Evolutionary conservation across 2,888 invertebrate species (phyloP).

Genomic region (Xestia c-nigrum): DNA sequence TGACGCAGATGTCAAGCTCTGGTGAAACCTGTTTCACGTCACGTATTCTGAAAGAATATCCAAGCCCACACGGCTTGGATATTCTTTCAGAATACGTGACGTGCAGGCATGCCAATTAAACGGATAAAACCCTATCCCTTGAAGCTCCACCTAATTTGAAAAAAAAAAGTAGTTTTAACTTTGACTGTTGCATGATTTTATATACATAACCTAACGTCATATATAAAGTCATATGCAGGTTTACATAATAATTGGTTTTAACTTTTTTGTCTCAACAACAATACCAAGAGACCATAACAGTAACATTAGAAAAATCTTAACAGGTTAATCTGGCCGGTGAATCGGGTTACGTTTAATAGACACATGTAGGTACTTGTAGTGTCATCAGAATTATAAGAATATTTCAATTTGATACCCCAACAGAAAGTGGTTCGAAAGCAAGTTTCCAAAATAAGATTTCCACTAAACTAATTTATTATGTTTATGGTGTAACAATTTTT

Average conservation of each 20-base stretch:
- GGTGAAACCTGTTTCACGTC: constrained; percentile 10
- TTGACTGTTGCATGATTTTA: not conserved
- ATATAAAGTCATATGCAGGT: not conserved
- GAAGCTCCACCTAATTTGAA: too few relatives aligned
- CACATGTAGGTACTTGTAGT: not conserved
- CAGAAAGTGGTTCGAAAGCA: not conserved
- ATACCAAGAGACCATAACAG: too few relatives aligned
- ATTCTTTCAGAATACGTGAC: too few relatives aligned
- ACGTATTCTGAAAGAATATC: constrained; percentile 30
- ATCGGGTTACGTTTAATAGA: not conserved
- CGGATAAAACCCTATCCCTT: constrained; percentile 4
- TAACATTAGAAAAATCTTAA: not conserved
- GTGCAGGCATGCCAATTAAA: constrained; percentile 31
- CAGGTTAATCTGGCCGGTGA: not conserved
- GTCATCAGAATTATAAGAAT: constrained; percentile 4
- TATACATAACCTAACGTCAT: not conserved
- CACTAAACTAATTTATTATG: not conserved
- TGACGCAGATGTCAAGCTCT: not conserved
- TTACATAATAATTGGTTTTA: too few relatives aligned
- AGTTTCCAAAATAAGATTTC: not conserved
- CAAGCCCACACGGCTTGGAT: too few relatives aligned
- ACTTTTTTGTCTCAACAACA: not conserved
- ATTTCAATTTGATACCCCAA: not conserved
- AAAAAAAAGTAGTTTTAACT: not conserved
- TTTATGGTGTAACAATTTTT: not conserved